Evolutionary conservation across 2,113 vertebrate genomes (phyloP).

Genomic region (Columba livia): DNA sequence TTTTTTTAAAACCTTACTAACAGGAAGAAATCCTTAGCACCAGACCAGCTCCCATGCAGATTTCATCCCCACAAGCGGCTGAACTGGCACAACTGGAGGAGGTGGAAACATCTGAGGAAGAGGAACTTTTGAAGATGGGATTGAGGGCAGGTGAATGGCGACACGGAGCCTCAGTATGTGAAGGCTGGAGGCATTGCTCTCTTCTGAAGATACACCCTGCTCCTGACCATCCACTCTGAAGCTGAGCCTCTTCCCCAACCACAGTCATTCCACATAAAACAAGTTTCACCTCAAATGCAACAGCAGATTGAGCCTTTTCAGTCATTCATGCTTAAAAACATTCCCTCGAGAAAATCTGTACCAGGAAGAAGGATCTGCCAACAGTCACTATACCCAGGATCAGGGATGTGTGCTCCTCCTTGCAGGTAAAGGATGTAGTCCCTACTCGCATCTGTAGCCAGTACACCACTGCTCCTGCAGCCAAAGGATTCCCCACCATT

Average conservation of each 20-base stretch:
- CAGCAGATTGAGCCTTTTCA: background rate
- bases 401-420: background rate
- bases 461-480: background rate
- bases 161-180: background rate
- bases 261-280: background rate
- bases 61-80: background rate
- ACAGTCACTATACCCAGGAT: background rate
- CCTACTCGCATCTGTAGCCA: background rate
- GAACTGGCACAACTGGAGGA: constrained; percentile 56
- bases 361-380: background rate
- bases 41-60: background rate
- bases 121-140: constrained; percentile 40
- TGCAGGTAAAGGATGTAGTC: background rate
- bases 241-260: background rate
- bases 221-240: background rate
- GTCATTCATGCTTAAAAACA: background rate
- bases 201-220: background rate
- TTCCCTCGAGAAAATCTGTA: background rate
- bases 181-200: background rate
- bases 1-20: background rate
- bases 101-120: constrained; percentile 46
- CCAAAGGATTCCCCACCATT: background rate
- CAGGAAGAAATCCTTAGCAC: background rate
- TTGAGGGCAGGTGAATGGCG: background rate
- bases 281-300: background rate